Conservation (phyloP, 2,888 invertebrate species). For the Apotomis capreana region DNA sequence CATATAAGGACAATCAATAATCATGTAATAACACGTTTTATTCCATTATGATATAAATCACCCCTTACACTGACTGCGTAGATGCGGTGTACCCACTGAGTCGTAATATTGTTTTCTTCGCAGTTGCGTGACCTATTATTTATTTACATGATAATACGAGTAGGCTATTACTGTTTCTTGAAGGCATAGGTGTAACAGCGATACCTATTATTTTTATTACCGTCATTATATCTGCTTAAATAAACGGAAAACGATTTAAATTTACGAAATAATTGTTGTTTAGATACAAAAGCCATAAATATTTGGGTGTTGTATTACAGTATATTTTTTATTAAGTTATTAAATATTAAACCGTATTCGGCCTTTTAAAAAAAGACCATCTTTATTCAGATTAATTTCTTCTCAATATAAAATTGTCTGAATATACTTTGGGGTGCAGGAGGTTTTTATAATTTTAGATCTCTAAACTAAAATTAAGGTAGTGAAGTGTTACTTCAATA, state of each 20-base stretch:
- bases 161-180: slow-evolving; percentile 5
- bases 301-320: no score
- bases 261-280: no score
- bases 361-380: no score
- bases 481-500: no score
- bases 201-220: not conserved
- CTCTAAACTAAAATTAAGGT: no score
- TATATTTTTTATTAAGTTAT: no score
- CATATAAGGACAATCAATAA: not conserved
- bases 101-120: slow-evolving; percentile 26
- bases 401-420: no score
- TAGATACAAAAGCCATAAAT: no score
- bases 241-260: not conserved
- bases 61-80: not conserved
- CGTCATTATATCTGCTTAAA: not conserved
- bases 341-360: no score
- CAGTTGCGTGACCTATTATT: slow-evolving; percentile 25
- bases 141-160: slow-evolving; percentile 6
- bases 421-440: no score
- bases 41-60: not conserved
- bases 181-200: not conserved
- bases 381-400: no score
- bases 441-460: no score
- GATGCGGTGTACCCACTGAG: slow-evolving; percentile 16
- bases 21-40: slow-evolving; percentile 4